Base-by-base conservation (phyloP, 2,888 invertebrate genomes). In the Nephrotoma appendiculata region DNA sequence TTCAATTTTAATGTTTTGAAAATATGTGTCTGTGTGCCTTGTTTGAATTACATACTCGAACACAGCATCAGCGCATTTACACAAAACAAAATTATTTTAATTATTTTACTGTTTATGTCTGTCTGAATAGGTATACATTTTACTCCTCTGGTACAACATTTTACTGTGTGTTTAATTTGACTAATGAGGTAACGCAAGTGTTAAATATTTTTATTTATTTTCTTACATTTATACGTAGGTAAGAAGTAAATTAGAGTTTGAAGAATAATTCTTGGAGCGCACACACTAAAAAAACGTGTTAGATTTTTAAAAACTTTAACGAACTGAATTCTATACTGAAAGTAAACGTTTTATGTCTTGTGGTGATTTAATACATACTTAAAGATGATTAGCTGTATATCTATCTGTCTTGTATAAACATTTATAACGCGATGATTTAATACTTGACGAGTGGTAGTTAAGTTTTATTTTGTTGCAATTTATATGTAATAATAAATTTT, bases 101-200 rank as follows among this genome's bases (percentile, higher is more conserved):
- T 71, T 71, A 71, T 71, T 71, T 71, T 71, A 71, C 71, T 71
- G 71, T 31, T 71, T 31, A 71, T 71, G 71, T 71, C 71, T 71
- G 71, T 9, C 71, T 71, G 71, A 31, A 48, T 48, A 1, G 7
- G 15, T 57, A 71, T 31, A 31, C 6, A 31, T 2, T 15, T 57
- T 71, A 71, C 71, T 71, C 71, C 71, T 31, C 15, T 57, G 19
- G 9, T 6, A 31, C 31, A 71, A 31, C 31, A 84, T 84, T 84
- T 84, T 84, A 42, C 43, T 84, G 41, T 42, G 6, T 84, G 84
- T 84, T 84, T 84, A 84, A 84, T 84, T 84, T 84, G 84, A 84
- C 84, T 84, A 84, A 84, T 84, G 84, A 84, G 84, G 42, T 84
- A 84, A 84, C 84, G 42, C 42, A 84, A 84, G 84, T 84, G 84